Conservation (phyloP, 1,140 invertebrate species). For the Paracyclopina nana region DNA sequence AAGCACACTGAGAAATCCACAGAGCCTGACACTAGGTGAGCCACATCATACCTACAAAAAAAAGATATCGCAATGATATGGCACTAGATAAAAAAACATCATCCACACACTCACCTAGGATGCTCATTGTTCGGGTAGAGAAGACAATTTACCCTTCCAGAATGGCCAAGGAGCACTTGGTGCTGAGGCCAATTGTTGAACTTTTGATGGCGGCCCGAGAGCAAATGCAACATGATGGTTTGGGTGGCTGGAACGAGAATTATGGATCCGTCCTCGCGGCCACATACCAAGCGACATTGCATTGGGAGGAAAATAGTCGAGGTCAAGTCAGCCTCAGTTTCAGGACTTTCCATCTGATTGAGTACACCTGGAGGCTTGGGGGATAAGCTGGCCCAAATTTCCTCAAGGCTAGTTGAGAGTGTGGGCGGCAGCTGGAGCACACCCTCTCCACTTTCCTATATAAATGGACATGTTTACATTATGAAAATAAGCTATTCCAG, state of each 20-base stretch:
- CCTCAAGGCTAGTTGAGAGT: background rate
- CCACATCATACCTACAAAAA: conserved; percentile 80
- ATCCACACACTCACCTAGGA: too few species aligned
- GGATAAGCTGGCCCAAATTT: background rate
- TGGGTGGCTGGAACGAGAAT: conserved; percentile 91
- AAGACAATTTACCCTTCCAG: conserved; percentile 79
- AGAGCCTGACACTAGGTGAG: conserved; percentile 78
- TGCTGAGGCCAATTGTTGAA: conserved; percentile 73
- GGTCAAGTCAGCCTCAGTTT: background rate
- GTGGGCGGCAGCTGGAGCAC: too few species aligned
- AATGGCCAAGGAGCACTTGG: conserved; percentile 71
- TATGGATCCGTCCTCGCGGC: conserved; percentile 84
- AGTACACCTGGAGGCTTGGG: conserved; percentile 20
- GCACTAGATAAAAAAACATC: too few species aligned
- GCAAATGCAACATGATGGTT: conserved; percentile 75
- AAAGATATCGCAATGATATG: too few species aligned
- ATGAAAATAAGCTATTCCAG: too few species aligned
- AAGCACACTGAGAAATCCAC: conserved; percentile 93
- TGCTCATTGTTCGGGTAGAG: conserved; percentile 84
- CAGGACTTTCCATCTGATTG: conserved; percentile 19
- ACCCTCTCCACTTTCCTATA: too few species aligned
- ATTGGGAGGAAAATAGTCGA: conserved; percentile 27
- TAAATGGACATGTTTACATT: too few species aligned
- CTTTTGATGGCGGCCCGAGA: conserved; percentile 73
- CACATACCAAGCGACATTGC: conserved; percentile 79